phyloP scores from a whole-genome alignment of 2,888 invertebrate genomes.

The Zaprionus bogoriensis region DNA sequence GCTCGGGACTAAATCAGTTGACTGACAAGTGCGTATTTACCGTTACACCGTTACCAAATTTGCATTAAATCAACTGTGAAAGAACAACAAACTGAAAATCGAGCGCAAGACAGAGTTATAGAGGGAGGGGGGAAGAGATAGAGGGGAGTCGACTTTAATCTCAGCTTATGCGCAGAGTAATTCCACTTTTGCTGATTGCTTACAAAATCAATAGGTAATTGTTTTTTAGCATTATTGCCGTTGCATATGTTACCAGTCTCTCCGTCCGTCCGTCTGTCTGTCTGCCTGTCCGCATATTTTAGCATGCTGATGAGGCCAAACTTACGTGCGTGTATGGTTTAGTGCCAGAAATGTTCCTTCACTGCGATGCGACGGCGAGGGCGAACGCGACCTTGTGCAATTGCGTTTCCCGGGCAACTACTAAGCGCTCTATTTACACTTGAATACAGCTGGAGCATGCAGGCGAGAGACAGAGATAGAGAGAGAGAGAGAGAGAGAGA shows the following conservation, averaged over 20 bases:
- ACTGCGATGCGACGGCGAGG: slow-evolving; percentile 6
- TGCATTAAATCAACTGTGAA: background rate
- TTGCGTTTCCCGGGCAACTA: slow-evolving; percentile 3
- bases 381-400: slow-evolving; percentile 20
- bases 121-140: too few species aligned
- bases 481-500: background rate
- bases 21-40: slow-evolving; percentile 19
- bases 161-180: background rate
- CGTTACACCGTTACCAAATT: slow-evolving; percentile 2
- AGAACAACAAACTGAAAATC: background rate
- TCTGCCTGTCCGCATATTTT: too few species aligned
- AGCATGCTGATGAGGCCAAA: background rate
- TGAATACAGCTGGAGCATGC: background rate
- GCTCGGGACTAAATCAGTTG: slow-evolving; percentile 35
- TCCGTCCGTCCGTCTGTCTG: too few species aligned
- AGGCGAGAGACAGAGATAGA: background rate
- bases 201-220: slow-evolving; percentile 20
- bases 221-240: background rate
- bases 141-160: background rate
- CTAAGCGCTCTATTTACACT: background rate
- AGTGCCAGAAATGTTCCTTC: slow-evolving; percentile 12
- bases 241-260: background rate
- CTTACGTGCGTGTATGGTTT: slow-evolving; percentile 36
- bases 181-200: slow-evolving; percentile 9
- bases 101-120: too few species aligned